Percentiles rank a stretch among this genome's conserved stretches.
Evolutionary conservation across 2,113 vertebrate genomes (phyloP).

Genomic region (Tapirus terrestris): DNA sequence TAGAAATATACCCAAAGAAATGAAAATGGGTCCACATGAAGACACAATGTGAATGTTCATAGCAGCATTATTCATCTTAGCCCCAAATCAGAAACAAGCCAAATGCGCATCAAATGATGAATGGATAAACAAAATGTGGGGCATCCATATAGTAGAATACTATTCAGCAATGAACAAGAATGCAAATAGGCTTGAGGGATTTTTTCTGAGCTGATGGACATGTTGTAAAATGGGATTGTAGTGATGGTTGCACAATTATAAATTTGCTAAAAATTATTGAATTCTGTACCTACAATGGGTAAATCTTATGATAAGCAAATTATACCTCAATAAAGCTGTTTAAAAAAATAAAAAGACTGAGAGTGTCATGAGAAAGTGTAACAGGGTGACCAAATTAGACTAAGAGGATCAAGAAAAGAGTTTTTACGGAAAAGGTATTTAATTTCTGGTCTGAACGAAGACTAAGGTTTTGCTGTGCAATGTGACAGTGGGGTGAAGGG

Average conservation of each 20-base stretch:
- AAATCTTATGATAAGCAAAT: not conserved
- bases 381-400: not conserved
- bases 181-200: not conserved
- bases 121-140: not conserved
- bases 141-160: not conserved
- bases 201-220: not conserved
- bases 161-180: not conserved
- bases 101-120: not conserved
- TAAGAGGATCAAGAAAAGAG: not conserved
- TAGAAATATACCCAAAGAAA: not conserved
- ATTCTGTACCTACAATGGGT: not conserved
- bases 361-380: not conserved
- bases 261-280: not conserved
- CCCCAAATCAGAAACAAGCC: not conserved
- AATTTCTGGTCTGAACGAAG: not conserved
- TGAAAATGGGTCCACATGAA: not conserved
- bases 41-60: not conserved
- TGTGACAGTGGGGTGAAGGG: not conserved
- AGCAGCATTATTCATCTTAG: not conserved
- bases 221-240: not conserved
- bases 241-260: not conserved
- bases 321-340: not conserved
- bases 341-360: not conserved
- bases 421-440: not conserved
- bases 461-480: not conserved